Evolutionary conservation across 2,797 vertebrate genomes (phyloP).

Genomic region (Perdix hodgsoniae): DNA sequence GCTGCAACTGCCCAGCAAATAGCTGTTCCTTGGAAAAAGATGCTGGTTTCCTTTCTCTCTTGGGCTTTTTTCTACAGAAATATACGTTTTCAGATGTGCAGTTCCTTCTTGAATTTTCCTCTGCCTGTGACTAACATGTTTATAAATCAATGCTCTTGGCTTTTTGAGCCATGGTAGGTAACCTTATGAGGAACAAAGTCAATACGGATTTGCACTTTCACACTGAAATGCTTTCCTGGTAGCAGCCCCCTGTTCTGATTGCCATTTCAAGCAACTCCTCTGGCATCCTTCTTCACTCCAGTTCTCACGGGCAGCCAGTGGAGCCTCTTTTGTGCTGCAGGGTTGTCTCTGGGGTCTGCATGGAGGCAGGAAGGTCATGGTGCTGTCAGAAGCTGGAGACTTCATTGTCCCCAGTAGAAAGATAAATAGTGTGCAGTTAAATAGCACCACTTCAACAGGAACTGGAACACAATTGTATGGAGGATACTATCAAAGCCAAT

Average conservation of each 20-base stretch:
- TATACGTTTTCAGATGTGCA: neutral
- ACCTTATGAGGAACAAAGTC: neutral
- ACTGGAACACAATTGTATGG: neutral
- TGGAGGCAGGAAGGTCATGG: fast-evolving
- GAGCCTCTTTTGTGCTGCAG: neutral
- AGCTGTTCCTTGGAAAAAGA: neutral
- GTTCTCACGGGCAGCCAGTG: neutral
- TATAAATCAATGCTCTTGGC: neutral
- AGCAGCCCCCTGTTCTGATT: neutral
- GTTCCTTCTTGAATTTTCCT: neutral
- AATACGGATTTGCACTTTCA: neutral
- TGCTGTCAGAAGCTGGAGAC: neutral
- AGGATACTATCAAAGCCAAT: neutral
- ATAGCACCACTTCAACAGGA: neutral
- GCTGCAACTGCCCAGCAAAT: neutral
- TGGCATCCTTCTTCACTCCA: neutral
- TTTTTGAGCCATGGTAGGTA: neutral
- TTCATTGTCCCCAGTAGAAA: neutral
- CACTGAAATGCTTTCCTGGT: neutral
- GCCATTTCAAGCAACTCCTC: neutral
- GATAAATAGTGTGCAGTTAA: neutral
- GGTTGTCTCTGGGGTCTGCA: neutral
- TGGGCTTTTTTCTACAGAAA: neutral
- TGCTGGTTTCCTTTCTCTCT: neutral
- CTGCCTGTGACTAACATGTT: neutral